Percentiles rank a stretch among this genome's conserved stretches.
Evolutionary conservation across 1,140 invertebrate genomes (phyloP).

Genomic region (Zophobas morio): DNA sequence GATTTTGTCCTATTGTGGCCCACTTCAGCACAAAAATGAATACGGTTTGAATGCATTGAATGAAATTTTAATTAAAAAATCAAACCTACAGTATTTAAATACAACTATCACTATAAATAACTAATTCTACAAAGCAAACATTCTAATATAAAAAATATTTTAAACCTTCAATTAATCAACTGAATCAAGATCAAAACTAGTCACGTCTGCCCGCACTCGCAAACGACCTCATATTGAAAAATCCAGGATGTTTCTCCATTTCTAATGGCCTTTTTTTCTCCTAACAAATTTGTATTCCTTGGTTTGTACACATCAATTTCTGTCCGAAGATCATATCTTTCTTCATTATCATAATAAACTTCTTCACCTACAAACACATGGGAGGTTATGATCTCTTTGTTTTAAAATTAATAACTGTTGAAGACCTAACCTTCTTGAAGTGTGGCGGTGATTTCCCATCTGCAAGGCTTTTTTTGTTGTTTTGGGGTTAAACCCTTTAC

Average conservation of each 20-base stretch:
- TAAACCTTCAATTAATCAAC: too few species aligned
- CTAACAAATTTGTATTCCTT: conserved; percentile 2
- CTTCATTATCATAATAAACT: not conserved
- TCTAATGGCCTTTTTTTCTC: not conserved
- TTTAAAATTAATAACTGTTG: conserved; percentile 9
- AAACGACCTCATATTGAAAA: not conserved
- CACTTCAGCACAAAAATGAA: not conserved
- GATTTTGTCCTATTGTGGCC: too few species aligned
- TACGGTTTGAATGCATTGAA: conserved; percentile 1
- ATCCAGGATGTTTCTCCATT: conserved; percentile 1
- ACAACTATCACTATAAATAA: not conserved
- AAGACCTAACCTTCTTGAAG: conserved; percentile 16
- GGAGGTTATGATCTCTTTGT: conserved; percentile 6
- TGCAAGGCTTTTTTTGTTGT: not conserved
- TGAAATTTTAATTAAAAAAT: conserved; percentile 1
- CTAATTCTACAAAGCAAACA: too few species aligned
- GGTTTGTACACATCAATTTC: not conserved
- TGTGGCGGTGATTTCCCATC: not conserved
- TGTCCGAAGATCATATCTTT: not conserved
- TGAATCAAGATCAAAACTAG: too few species aligned
- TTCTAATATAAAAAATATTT: too few species aligned
- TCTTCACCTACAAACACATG: conserved; percentile 6
- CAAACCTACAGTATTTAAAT: not conserved
- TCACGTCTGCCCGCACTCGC: not conserved
- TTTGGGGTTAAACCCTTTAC: conserved; percentile 12